Percentiles rank a stretch among this genome's conserved stretches.
Conservation (phyloP, 1,140 invertebrate genomes). For the Anoplophora glabripennis region DNA sequence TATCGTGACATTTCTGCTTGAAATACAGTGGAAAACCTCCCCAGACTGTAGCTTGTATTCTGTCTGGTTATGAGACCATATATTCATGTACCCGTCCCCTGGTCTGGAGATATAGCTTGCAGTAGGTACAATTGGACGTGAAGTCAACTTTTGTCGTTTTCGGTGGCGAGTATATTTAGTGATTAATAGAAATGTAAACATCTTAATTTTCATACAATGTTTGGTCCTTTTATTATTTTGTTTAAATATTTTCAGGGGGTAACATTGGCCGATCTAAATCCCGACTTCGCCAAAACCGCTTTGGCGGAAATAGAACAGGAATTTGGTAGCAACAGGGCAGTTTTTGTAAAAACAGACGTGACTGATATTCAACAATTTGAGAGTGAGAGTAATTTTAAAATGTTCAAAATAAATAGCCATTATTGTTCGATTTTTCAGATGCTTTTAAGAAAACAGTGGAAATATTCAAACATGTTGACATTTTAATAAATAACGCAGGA, state of each 20-base stretch:
- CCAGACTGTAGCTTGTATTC: too few relatives aligned
- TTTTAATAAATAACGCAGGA: slow-evolving; percentile 50
- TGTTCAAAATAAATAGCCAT: neutral
- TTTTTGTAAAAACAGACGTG: slow-evolving; percentile 35
- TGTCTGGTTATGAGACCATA: too few relatives aligned
- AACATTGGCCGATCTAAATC: slow-evolving; percentile 37
- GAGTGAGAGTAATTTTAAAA: slow-evolving; percentile 23
- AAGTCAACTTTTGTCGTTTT: too few relatives aligned
- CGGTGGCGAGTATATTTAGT: too few relatives aligned
- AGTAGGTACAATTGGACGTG: too few relatives aligned
- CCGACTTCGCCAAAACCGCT: slow-evolving; percentile 27
- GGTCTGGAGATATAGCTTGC: too few relatives aligned
- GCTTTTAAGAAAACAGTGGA: slow-evolving; percentile 40
- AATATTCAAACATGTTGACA: slow-evolving; percentile 38
- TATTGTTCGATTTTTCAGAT: slow-evolving; percentile 24
- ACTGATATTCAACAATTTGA: slow-evolving; percentile 32
- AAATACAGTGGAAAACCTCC: too few relatives aligned
- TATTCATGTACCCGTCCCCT: too few relatives aligned
- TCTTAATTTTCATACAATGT: too few relatives aligned
- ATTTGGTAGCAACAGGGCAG: slow-evolving; percentile 38
- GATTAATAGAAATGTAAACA: too few relatives aligned
- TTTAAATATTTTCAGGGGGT: slow-evolving; percentile 32
- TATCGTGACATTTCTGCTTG: too few relatives aligned
- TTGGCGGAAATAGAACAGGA: slow-evolving; percentile 29
- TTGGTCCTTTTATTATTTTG: too few relatives aligned